Percentiles rank a stretch among this genome's conserved stretches.
These are phyloP conservation scores for Spinus olivaceus DNA, from an alignment of 2,797 vertebrate species.

Conservation along the genomic window DNA sequence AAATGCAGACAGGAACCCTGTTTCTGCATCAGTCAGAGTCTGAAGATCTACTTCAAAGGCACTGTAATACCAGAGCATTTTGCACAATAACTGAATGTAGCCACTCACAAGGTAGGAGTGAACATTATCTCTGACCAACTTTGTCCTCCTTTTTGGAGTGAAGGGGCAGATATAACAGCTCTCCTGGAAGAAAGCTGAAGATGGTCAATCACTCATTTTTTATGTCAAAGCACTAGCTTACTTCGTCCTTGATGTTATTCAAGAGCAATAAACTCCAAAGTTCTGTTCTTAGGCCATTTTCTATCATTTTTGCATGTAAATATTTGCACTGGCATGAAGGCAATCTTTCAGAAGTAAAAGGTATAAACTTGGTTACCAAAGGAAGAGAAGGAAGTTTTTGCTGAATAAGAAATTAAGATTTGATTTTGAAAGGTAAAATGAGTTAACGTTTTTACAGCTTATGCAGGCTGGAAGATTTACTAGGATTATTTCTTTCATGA, in stretches of 20 bases:
- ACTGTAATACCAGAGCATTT: neutral
- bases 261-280: neutral
- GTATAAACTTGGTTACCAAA: neutral
- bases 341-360: neutral
- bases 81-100: neutral
- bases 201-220: neutral
- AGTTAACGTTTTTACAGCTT: neutral
- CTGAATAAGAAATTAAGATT: neutral
- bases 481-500: neutral
- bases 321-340: accelerated
- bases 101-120: neutral
- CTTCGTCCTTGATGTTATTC: neutral
- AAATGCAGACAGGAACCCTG: neutral
- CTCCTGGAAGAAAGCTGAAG: neutral
- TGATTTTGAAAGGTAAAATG: neutral
- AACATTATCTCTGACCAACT: neutral
- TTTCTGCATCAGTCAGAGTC: neutral
- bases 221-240: neutral
- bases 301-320: neutral
- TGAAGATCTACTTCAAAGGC: neutral
- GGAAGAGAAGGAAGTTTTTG: neutral
- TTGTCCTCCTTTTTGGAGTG: neutral
- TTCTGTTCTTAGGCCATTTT: neutral
- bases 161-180: neutral
- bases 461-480: neutral